phyloP scores from a whole-genome alignment of 92 coral and sea anemone genomes.

The Plumapathes pennacea region DNA sequence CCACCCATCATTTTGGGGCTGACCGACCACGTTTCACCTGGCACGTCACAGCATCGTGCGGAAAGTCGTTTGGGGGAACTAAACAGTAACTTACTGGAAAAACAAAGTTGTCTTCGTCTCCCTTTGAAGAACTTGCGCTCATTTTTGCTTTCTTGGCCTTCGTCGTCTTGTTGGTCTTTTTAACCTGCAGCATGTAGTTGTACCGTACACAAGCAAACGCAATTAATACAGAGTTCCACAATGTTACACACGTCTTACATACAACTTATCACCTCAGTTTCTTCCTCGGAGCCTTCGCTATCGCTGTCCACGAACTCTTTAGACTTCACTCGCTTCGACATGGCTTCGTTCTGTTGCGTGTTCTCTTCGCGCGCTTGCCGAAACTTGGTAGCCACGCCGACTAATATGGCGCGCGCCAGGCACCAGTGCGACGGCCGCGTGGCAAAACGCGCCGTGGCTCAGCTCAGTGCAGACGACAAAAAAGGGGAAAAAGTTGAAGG shows the following conservation, averaged over 20 bases:
- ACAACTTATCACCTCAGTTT: neutral
- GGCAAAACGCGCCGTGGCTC: too few relatives aligned
- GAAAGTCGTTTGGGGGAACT: too few relatives aligned
- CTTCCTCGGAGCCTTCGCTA: neutral
- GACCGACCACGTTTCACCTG: too few relatives aligned
- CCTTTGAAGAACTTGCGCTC: slow-evolving; percentile 30
- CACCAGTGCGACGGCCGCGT: too few relatives aligned
- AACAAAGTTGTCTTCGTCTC: slow-evolving; percentile 45
- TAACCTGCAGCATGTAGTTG: neutral
- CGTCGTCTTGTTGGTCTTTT: slow-evolving; percentile 47
- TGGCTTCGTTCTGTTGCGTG: too few relatives aligned
- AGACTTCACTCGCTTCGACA: neutral
- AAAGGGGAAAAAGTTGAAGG: too few relatives aligned
- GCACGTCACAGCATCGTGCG: too few relatives aligned
- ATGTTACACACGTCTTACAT: too few relatives aligned
- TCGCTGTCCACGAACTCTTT: neutral
- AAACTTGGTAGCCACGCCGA: too few relatives aligned
- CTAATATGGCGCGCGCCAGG: too few relatives aligned
- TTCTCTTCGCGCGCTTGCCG: too few relatives aligned
- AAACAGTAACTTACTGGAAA: slow-evolving; percentile 64
- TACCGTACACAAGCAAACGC: neutral
- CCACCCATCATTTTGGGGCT: neutral
- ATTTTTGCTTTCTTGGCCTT: slow-evolving; percentile 21
- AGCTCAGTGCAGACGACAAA: too few relatives aligned
- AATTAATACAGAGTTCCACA: neutral